Percentiles rank a stretch among this genome's conserved stretches.
phyloP scores from a whole-genome alignment of 2,888 invertebrate genomes.

The Andrena hattorfiana region DNA sequence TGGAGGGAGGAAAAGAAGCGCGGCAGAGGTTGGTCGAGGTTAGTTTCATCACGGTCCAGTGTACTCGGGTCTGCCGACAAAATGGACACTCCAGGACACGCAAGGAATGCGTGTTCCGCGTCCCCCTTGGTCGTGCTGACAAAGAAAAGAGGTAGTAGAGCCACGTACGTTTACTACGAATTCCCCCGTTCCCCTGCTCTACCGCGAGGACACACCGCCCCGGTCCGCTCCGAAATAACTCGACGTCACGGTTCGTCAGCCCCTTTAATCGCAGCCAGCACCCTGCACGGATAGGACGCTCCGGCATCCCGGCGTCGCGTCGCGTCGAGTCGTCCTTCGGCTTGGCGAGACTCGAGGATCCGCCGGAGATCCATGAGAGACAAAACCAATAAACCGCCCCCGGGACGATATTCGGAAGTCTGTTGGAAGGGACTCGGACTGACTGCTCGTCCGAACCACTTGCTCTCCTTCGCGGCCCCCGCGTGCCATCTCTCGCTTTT shows the following conservation, averaged over 20 bases:
- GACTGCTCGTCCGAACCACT: constrained; percentile 71
- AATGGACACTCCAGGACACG: constrained; percentile 77
- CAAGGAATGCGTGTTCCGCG: constrained; percentile 75
- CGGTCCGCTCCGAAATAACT: constrained; percentile 76
- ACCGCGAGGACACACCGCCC: constrained; percentile 38
- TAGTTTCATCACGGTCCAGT: constrained; percentile 75
- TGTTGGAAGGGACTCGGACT: constrained; percentile 67
- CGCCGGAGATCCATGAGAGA: constrained; percentile 59
- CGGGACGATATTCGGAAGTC: constrained; percentile 71
- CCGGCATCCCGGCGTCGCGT: constrained; percentile 37
- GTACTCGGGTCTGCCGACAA: constrained; percentile 61
- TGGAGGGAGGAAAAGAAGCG: constrained; percentile 41
- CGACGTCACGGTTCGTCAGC: constrained; percentile 75
- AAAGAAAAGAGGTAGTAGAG: constrained; percentile 58
- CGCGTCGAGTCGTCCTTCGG: constrained; percentile 13
- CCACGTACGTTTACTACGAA: constrained; percentile 65
- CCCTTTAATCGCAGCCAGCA: constrained; percentile 66
- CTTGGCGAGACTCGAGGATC: constrained; percentile 54
- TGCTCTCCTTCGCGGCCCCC: constrained; percentile 53
- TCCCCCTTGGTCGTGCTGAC: constrained; percentile 51
- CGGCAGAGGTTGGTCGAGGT: constrained; percentile 64
- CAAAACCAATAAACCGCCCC: constrained; percentile 78
- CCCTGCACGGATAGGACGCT: constrained; percentile 43
- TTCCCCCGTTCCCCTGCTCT: constrained; percentile 75
- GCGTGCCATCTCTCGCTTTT: constrained; percentile 36